A percentile compares a stretch with the other conserved stretches of the same genome.
Conservation (phyloP, 92 coral and sea anemone genomes). For the Plumapathes pennacea region DNA sequence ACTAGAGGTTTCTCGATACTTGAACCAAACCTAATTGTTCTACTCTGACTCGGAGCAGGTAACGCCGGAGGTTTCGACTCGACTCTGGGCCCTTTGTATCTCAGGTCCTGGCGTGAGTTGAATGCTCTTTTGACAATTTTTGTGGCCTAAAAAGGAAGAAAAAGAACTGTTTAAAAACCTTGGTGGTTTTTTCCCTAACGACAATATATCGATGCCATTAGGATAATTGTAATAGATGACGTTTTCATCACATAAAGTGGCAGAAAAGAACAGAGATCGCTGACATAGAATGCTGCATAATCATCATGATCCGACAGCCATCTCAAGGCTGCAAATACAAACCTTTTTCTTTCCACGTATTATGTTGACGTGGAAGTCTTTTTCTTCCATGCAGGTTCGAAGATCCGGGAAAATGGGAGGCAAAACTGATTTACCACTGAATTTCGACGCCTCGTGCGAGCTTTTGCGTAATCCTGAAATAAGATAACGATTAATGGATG, state of each 20-base stretch:
- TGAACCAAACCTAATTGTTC: conserved; percentile 26
- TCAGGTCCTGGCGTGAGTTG: conserved; percentile 74
- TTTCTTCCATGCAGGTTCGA: conserved; percentile 82
- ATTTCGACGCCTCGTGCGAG: conserved; percentile 36
- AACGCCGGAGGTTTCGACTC: conserved; percentile 13
- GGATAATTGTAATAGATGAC: no score
- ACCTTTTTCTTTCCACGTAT: conserved; percentile 87
- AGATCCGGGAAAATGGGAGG: conserved; percentile 88
- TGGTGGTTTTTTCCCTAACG: no score
- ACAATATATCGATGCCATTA: no score
- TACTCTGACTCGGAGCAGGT: conserved; percentile 1
- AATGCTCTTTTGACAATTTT: conserved; percentile 76
- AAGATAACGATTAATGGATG: no score
- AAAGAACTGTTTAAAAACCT: neutral
- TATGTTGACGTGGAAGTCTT: conserved; percentile 76
- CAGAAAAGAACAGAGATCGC: no score
- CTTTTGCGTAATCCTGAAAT: no score
- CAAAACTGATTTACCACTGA: conserved; percentile 62
- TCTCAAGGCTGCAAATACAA: no score
- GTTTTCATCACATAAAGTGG: no score
- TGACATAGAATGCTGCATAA: no score
- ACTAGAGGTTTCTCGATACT: conserved; percentile 8
- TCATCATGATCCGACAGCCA: no score
- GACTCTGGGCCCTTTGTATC: conserved; percentile 82
- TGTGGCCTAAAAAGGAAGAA: conserved; percentile 56